Evolutionary conservation across 2,797 vertebrate species (phyloP).

Genomic region (Pristis pectinata): DNA sequence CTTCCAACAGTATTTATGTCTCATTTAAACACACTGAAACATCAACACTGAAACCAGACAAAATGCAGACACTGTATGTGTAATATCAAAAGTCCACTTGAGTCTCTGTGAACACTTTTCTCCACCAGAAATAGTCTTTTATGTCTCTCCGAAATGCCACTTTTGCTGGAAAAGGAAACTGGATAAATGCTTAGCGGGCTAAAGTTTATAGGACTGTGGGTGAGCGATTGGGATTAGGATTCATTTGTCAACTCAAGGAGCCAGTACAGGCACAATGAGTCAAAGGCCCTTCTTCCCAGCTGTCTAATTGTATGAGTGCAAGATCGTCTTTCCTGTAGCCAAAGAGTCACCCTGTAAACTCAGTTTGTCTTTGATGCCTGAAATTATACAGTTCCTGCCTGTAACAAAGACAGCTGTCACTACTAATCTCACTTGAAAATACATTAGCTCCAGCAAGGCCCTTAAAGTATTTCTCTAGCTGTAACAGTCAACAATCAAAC

Average conservation of each 20-base stretch:
- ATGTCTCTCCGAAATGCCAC: neutral
- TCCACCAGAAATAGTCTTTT: neutral
- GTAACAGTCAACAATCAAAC: neutral
- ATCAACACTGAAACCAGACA: neutral
- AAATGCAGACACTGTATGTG: neutral
- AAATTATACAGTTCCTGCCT: neutral
- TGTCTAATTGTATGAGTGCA: neutral
- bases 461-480: neutral
- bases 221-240: neutral
- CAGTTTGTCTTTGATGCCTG: neutral
- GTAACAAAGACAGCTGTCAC: neutral
- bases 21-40: neutral
- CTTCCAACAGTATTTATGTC: neutral
- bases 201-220: neutral
- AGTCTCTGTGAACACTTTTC: neutral
- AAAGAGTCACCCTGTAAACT: neutral
- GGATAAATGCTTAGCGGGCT: neutral
- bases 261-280: neutral
- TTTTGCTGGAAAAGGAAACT: neutral
- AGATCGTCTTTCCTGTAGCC: neutral
- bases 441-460: neutral
- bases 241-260: neutral
- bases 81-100: neutral
- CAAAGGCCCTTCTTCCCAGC: neutral
- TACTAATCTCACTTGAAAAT: neutral